phyloP scores from a whole-genome alignment of 37 sponge, comb jelly and placozoan genomes.

The Tethya wilhelma region DNA sequence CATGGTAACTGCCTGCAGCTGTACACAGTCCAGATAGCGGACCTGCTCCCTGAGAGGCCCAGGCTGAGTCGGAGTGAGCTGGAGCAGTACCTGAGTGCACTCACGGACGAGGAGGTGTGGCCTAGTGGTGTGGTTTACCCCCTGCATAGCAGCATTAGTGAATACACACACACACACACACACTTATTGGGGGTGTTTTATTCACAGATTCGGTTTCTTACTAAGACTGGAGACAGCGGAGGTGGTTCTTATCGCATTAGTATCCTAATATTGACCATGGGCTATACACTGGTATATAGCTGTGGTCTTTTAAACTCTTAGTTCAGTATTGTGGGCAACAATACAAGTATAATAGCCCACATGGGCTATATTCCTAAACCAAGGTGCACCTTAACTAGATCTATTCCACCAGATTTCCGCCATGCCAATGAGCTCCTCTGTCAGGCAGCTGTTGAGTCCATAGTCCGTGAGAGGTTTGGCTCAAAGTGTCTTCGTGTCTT shows the following conservation, averaged over 20 bases:
- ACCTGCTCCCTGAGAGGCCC: constrained; percentile 30
- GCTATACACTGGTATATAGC: not conserved
- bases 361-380: too few relatives aligned
- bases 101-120: constrained; percentile 61
- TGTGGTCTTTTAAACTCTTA: not conserved
- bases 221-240: constrained; percentile 60
- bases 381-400: not conserved
- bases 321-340: not conserved
- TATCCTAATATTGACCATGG: constrained; percentile 45
- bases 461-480: constrained; percentile 87
- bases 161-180: not conserved
- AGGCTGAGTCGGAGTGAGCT: constrained; percentile 32
- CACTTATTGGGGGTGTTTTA: not conserved
- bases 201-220: constrained; percentile 41
- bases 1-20: constrained; percentile 3
- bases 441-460: constrained; percentile 58
- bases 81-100: constrained; percentile 71
- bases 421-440: constrained; percentile 51
- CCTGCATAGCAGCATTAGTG: too few relatives aligned
- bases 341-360: not conserved
- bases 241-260: constrained; percentile 65
- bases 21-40: constrained; percentile 21
- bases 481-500: constrained; percentile 76
- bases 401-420: constrained; percentile 34
- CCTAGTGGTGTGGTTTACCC: not conserved